These are phyloP conservation scores for Pseudotriccus pelzelni DNA, from an alignment of 2,797 vertebrate genomes.

Conservation along the genomic window DNA sequence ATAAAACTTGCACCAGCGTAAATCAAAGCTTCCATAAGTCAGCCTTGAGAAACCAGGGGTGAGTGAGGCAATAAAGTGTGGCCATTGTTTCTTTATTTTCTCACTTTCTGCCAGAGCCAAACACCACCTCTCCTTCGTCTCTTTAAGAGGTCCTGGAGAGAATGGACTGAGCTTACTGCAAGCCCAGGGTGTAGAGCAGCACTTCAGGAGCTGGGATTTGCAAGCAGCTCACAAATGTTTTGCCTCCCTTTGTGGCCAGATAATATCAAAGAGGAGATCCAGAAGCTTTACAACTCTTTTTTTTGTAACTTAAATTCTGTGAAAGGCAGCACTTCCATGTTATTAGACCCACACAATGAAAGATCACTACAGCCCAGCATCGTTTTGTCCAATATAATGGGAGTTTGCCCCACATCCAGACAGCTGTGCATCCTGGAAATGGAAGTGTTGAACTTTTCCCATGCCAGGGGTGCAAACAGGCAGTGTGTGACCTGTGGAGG, in stretches of 20 bases:
- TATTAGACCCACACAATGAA: not conserved
- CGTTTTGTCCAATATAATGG: not conserved
- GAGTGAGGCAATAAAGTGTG: conserved; percentile 31
- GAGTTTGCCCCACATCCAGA: not conserved
- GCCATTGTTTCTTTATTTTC: not conserved
- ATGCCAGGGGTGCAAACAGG: not conserved
- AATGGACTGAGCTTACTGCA: not conserved
- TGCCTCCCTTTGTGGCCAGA: not conserved
- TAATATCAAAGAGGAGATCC: not conserved
- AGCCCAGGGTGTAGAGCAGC: not conserved
- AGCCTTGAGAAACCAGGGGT: not conserved
- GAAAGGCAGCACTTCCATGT: not conserved
- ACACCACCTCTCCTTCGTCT: not conserved
- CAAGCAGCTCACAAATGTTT: not conserved
- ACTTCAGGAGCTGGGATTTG: not conserved
- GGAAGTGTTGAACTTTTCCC: not conserved
- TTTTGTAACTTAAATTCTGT: not conserved
- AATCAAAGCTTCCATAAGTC: conserved; percentile 59
- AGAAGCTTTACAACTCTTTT: not conserved
- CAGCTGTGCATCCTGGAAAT: not conserved
- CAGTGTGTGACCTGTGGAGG: not conserved
- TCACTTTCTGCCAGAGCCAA: not conserved
- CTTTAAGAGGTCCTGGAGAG: not conserved
- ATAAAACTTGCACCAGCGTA: conserved; percentile 40
- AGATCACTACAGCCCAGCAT: not conserved